Conservation (phyloP, 2,888 invertebrate genomes). For the Magallana nippona region DNA sequence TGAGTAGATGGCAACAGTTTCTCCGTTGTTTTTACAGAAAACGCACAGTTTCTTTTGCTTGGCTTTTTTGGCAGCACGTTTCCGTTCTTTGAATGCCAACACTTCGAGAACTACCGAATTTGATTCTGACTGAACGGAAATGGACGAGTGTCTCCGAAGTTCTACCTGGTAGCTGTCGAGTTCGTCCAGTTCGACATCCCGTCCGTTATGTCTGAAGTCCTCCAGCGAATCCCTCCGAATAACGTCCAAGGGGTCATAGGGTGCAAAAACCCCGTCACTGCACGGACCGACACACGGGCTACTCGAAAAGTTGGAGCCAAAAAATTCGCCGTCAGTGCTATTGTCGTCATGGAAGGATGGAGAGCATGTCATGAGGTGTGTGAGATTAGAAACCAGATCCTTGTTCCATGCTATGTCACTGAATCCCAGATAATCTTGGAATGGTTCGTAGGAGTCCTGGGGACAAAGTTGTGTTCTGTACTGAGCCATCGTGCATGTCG, state of each 20-base stretch:
- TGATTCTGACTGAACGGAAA: conserved; percentile 41
- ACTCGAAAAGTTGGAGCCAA: background rate
- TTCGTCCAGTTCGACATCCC: conserved; percentile 62
- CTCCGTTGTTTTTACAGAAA: conserved; percentile 90
- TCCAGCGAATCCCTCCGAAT: conserved; percentile 46
- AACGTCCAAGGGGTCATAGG: conserved; percentile 42
- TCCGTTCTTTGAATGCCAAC: conserved; percentile 56
- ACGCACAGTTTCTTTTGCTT: conserved; percentile 81
- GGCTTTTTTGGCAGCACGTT: conserved; percentile 51
- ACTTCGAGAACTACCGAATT: conserved; percentile 56
- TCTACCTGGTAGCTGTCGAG: conserved; percentile 60
- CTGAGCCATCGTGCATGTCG: conserved; percentile 9
- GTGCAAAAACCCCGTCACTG: background rate
- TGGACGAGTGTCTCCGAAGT: conserved; percentile 53
- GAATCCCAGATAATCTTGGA: conserved; percentile 54
- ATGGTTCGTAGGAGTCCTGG: conserved; percentile 44
- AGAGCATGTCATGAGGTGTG: conserved; percentile 35
- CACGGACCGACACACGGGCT: background rate
- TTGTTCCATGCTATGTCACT: conserved; percentile 46
- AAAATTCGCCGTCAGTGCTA: conserved; percentile 39
- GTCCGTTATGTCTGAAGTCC: conserved; percentile 61
- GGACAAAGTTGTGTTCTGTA: background rate
- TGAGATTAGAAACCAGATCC: conserved; percentile 37
- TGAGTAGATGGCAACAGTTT: conserved; percentile 84
- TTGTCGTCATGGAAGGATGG: conserved; percentile 39